phyloP scores from a whole-genome alignment of 2,888 invertebrate species.

The Ophonus ardosiacus region DNA sequence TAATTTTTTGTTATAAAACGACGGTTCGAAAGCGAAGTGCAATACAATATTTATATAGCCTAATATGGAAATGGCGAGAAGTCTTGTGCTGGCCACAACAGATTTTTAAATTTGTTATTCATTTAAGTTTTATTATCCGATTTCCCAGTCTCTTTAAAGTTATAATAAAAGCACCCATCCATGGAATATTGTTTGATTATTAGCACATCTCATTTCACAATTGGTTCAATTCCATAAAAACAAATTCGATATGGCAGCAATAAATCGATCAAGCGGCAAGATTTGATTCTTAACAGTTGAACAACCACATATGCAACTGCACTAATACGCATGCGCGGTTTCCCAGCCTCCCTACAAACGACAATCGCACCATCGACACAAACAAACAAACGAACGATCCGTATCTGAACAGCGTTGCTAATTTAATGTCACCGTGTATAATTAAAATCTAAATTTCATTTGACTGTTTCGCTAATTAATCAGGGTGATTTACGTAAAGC shows the following conservation, averaged over 20 bases:
- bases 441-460: conserved; percentile 53
- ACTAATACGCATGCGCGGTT: neutral
- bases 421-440: conserved; percentile 46
- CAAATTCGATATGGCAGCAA: conserved; percentile 26
- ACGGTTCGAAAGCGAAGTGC: no score
- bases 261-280: conserved; percentile 46
- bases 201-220: conserved; percentile 38
- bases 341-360: neutral
- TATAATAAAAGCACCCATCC: conserved; percentile 8
- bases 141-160: neutral
- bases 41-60: no score
- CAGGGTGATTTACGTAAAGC: conserved; percentile 45
- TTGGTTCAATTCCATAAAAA: conserved; percentile 28
- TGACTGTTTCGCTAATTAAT: conserved; percentile 52
- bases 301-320: conserved; percentile 8
- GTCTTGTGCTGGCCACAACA: no score
- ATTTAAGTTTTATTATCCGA: neutral
- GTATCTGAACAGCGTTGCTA: conserved; percentile 32
- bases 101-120: no score
- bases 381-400: conserved; percentile 25
- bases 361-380: neutral
- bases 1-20: no score
- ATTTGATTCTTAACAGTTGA: conserved; percentile 40
- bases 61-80: no score
- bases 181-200: neutral